These are phyloP conservation scores for Rhegmatorhina hoffmannsi DNA, from an alignment of 2,113 vertebrate species.

Conservation along the genomic window DNA sequence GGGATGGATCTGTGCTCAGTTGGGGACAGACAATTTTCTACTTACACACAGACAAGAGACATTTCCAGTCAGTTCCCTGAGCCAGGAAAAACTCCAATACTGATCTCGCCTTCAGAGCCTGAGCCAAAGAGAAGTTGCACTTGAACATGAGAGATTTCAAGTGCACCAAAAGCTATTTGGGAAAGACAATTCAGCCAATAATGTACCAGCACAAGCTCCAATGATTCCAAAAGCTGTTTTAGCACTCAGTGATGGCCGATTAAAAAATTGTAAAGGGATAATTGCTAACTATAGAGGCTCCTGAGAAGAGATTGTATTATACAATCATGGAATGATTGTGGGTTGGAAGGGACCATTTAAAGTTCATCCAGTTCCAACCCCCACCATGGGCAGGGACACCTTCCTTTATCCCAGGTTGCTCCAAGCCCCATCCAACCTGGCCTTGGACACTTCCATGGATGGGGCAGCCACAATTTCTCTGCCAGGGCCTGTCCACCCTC, in stretches of 20 bases:
- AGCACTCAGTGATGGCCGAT: not conserved
- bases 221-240: not conserved
- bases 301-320: not conserved
- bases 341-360: not conserved
- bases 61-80: not conserved
- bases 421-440: not conserved
- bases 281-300: not conserved
- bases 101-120: rapidly evolving
- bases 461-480: not conserved
- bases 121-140: not conserved
- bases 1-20: not conserved
- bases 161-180: not conserved
- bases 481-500: rapidly evolving
- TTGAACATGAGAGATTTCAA: not conserved
- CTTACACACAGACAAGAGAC: not conserved
- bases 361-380: rapidly evolving
- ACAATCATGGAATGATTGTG: not conserved
- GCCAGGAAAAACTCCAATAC: not conserved
- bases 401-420: not conserved
- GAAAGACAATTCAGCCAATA: not conserved
- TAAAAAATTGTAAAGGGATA: not conserved
- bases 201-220: not conserved
- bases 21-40: not conserved
- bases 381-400: not conserved
- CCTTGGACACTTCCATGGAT: not conserved